These are phyloP conservation scores for Gymnoscopelus braueri DNA, from an alignment of 2,797 vertebrate species.

Conservation along the genomic window DNA sequence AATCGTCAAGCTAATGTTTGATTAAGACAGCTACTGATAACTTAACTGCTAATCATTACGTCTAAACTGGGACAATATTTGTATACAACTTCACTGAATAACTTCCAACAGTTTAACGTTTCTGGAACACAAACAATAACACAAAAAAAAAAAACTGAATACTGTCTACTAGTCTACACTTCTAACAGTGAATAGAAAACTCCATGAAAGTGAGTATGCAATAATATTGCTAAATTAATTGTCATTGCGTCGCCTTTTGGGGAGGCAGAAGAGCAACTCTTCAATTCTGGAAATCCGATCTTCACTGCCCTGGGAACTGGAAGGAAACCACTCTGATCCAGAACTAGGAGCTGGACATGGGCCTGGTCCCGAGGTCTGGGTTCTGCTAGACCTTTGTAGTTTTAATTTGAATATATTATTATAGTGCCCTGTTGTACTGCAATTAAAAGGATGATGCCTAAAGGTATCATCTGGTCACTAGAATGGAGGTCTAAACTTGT, in stretches of 20 bases:
- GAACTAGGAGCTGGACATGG: slow-evolving; percentile 12
- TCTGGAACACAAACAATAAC: too few relatives aligned
- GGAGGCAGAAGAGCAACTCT: slow-evolving; percentile 64
- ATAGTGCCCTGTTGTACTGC: too few relatives aligned
- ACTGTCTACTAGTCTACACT: too few relatives aligned
- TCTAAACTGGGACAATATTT: too few relatives aligned
- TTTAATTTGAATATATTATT: too few relatives aligned
- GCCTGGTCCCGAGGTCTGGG: slow-evolving; percentile 1
- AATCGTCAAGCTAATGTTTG: background rate
- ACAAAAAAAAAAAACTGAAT: too few relatives aligned
- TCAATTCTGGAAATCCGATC: slow-evolving; percentile 75
- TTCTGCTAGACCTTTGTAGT: slow-evolving; percentile 23
- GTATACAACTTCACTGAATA: background rate
- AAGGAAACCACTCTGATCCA: slow-evolving; percentile 30
- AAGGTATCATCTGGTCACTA: background rate
- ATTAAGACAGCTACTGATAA: background rate
- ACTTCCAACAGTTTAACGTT: background rate
- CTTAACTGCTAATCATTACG: background rate
- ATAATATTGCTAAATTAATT: slow-evolving; percentile 22
- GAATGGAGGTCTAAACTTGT: background rate
- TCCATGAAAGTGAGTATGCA: background rate
- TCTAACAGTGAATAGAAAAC: background rate
- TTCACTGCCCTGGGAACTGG: slow-evolving; percentile 58
- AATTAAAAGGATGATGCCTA: background rate
- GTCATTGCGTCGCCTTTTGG: slow-evolving; percentile 67